Conservation (phyloP, 2,888 invertebrate species). For the Hyposoter dolosus region DNA sequence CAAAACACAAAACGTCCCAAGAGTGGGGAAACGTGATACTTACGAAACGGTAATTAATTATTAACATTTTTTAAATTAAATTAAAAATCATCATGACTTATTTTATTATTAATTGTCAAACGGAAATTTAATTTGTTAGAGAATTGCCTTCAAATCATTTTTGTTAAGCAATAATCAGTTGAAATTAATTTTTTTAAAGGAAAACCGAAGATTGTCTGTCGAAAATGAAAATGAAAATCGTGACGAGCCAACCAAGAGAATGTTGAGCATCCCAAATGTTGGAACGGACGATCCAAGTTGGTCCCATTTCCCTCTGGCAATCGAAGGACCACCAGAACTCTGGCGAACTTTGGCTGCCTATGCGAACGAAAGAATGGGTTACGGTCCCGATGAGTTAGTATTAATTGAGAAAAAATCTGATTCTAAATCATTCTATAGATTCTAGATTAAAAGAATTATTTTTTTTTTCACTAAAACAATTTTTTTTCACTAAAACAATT, state of each 20-base stretch:
- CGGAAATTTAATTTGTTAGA: neutral
- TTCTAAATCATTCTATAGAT: neutral
- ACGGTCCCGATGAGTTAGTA: conserved; percentile 76
- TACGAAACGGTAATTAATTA: neutral
- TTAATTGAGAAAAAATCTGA: neutral
- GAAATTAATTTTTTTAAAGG: conserved; percentile 14
- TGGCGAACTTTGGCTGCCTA: conserved; percentile 81
- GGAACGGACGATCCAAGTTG: conserved; percentile 72
- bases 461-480: neutral
- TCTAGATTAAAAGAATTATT: neutral
- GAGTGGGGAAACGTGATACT: neutral
- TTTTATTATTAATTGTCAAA: neutral
- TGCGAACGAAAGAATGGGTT: conserved; percentile 72
- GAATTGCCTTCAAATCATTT: neutral
- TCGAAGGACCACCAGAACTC: conserved; percentile 81
- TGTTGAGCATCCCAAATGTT: conserved; percentile 62
- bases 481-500: too few relatives aligned
- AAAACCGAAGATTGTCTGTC: conserved; percentile 43
- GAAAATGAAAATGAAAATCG: conserved; percentile 37
- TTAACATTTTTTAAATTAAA: neutral
- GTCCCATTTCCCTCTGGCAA: conserved; percentile 80
- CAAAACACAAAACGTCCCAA: neutral
- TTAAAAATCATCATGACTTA: neutral
- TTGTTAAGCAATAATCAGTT: neutral
- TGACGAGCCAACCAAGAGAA: conserved; percentile 60